Base-by-base conservation (phyloP, 2,797 vertebrate species). In the Cynopterus sphinx region DNA sequence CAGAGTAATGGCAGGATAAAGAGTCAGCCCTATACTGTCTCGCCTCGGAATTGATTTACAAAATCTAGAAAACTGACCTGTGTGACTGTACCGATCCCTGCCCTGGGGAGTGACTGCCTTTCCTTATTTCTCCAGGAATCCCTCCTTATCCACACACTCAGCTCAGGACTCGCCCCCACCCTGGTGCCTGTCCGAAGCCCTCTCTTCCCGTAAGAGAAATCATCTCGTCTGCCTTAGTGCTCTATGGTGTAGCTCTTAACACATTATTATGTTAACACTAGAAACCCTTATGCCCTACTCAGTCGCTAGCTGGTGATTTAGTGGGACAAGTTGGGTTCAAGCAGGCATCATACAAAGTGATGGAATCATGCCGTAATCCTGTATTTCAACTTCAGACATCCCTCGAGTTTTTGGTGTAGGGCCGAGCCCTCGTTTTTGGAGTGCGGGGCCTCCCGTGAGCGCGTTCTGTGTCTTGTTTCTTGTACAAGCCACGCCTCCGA, bases 351-450 rank as follows among this genome's bases (percentile, higher is more conserved):
- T 73, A 70, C n/a, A 73, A 88, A 87, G 85, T 79, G 41, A 82
- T n/a, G 16, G 73, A 68, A 39, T 73, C 71, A 31, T 92, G 84
- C 67, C 16, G 89, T 68, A 78, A 82, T 43, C 43, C 39, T 91
- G 91, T 86, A 91, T 93, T 95, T 91, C 94, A 89, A 88, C 88
- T 86, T 88, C 83, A 96, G 95, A 79, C 68, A 83, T n/a, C 61
- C n/a, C 67, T 95, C n/a, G 43, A 31, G 17, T n/a, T 94, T 94
- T 86, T 96, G 70, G 87, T 51, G 61, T 46, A 10, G 68, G 59
- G 43, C 74, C 71, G 91, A 92, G 36, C 21, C 59, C 73, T 85
- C 4, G 0, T 71, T 46, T 77, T 67, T 61, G 65, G 84, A 74
- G 65, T 61, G 31, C n/a, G 43, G 67, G 59, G 41, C 83, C 15